A percentile compares a stretch with the other conserved stretches of the same genome.
Conservation (phyloP, 2,888 invertebrate genomes). For the Drosophila sordidapex region DNA sequence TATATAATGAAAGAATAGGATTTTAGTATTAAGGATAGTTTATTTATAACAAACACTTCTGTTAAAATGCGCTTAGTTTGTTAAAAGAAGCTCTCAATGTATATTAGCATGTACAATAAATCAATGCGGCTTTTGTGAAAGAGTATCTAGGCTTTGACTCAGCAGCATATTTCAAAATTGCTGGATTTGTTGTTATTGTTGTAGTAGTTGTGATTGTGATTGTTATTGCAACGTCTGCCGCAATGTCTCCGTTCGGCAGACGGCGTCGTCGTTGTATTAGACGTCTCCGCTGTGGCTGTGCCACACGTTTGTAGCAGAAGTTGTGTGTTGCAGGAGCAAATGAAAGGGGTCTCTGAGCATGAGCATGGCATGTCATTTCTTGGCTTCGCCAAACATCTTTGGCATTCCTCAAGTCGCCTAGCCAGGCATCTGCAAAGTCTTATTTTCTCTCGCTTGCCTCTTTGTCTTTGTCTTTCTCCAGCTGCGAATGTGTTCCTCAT, state of each 20-base stretch:
- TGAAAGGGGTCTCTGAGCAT: constrained; percentile 53
- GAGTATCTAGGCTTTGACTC: constrained; percentile 44
- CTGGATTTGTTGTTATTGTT: constrained; percentile 30
- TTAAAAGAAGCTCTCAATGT: not conserved
- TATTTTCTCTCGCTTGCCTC: constrained; percentile 32
- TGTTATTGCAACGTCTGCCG: constrained; percentile 78
- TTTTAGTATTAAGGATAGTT: not conserved
- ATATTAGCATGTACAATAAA: not conserved
- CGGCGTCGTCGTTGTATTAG: constrained; percentile 33
- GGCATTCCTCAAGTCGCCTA: constrained; percentile 71
- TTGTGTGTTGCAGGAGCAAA: constrained; percentile 17
- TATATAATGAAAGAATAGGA: not conserved
- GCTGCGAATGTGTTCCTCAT: constrained; percentile 71
- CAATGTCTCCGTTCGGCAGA: constrained; percentile 74
- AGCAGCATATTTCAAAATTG: constrained; percentile 23
- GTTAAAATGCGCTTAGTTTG: not conserved
- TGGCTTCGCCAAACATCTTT: constrained; percentile 76
- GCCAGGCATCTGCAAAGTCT: constrained; percentile 42
- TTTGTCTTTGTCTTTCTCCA: constrained; percentile 51
- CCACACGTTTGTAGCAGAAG: constrained; percentile 28
- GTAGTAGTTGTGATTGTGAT: constrained; percentile 39
- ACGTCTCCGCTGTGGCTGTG: constrained; percentile 51
- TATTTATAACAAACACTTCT: constrained; percentile 1
- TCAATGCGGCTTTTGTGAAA: constrained; percentile 9
- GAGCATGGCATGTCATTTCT: constrained; percentile 76